phyloP scores from a whole-genome alignment of 2,113 vertebrate species.

The Willisornis vidua region DNA sequence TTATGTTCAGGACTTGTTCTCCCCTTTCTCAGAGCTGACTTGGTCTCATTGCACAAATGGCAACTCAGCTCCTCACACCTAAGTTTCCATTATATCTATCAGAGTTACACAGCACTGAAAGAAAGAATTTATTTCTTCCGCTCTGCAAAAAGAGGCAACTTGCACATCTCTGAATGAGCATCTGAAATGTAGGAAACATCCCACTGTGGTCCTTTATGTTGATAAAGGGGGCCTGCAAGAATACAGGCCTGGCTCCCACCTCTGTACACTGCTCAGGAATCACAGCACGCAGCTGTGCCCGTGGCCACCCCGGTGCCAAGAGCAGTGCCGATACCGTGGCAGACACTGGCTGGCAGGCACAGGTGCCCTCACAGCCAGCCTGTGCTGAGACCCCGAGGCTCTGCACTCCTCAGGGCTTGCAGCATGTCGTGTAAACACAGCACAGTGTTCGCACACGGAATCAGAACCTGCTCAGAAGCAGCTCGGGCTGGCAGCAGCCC shows the following conservation, averaged over 20 bases:
- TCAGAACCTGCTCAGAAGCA: neutral
- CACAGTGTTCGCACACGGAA: neutral
- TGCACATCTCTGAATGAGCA: neutral
- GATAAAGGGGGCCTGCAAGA: neutral
- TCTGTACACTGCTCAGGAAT: neutral
- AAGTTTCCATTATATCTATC: neutral
- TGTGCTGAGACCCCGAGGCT: neutral
- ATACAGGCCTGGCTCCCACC: neutral
- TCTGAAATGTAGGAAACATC: neutral
- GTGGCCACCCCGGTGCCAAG: neutral
- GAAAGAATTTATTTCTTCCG: neutral
- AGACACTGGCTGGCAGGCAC: neutral
- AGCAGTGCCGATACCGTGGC: neutral
- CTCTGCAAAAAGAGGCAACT: neutral
- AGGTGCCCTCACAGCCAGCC: neutral
- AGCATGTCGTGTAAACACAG: neutral
- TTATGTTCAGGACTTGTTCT: neutral
- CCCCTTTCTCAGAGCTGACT: neutral
- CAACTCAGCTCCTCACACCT: neutral
- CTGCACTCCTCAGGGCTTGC: neutral
- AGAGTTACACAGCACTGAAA: neutral
- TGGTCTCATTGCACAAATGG: neutral
- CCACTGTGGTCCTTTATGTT: neutral
- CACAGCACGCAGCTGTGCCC: neutral
- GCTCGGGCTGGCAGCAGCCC: neutral